Evolutionary conservation across 2,888 invertebrate genomes (phyloP).

Genomic region (Cerastoderma edule): DNA sequence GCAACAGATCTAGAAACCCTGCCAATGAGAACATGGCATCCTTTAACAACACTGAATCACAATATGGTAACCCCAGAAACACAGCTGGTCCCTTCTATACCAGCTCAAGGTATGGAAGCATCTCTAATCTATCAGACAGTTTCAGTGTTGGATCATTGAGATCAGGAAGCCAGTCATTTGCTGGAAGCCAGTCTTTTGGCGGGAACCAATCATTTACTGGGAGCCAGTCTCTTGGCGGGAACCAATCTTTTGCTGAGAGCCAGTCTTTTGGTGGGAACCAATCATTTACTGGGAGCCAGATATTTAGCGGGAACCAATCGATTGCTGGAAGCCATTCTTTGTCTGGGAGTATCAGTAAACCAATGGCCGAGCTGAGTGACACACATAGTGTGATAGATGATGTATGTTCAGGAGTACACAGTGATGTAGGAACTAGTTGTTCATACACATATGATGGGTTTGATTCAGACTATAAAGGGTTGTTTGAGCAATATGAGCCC

Average conservation of each 20-base stretch:
- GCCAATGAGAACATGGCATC: not conserved
- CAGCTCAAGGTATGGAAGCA: not conserved
- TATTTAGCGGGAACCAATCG: no score
- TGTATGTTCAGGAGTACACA: conserved; percentile 9
- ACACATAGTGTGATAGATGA: conserved; percentile 21
- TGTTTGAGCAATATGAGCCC: not conserved
- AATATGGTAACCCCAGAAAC: not conserved
- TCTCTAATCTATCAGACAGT: conserved; percentile 9
- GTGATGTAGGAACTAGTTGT: not conserved
- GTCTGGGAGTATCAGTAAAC: conserved; percentile 13
- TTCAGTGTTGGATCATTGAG: conserved; percentile 18
- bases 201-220: no score
- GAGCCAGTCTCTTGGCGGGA: no score
- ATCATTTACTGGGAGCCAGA: no score
- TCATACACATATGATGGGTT: not conserved
- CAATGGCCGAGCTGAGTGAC: not conserved
- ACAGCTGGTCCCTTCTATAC: not conserved
- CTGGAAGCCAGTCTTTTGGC: no score
- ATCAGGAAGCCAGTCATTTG: conserved; percentile 17
- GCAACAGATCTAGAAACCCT: not conserved
- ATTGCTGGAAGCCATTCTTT: conserved; percentile 15
- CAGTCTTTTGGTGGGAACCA: no score
- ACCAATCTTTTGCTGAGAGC: no score
- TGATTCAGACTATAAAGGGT: not conserved
- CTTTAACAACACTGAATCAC: not conserved